Evolutionary conservation across 2,888 invertebrate genomes (phyloP), one percentile per base, ranked within the genome.

Genomic region (Nesidiocoris tenuis): DNA sequence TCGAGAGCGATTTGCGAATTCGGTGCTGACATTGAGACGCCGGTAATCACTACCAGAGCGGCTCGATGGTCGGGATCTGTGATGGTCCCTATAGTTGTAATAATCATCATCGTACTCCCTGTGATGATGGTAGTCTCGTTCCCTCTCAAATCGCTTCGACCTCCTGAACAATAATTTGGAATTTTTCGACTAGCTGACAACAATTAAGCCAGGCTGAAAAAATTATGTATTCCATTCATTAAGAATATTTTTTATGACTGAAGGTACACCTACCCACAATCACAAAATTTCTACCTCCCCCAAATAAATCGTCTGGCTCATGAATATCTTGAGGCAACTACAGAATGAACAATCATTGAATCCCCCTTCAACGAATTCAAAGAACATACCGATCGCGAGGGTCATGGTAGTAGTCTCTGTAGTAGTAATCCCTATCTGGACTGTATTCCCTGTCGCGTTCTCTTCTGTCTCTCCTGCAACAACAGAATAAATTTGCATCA

Each of bases 61-160:
- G 77, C 82, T 82, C 1, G 82, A 81, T 16, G 82, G 82, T 54
- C 82, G 79, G 0, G 82, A 81, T 54, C 80, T 76, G 59, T 78
- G 79, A 39, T 39, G 39, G 56, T 80, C 79, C 39, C 79, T 77
- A 67, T 77, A 79, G 12, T 39, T 39, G 55, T 75, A 77, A 19
- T 70, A 76, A 67, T 79, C 79, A 61, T 80, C 77, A 61, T 79
- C 77, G 67, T 79, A 77, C 16, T 77, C 77, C 17, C 68, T 61
- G 39, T 78, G 74, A 39, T 78, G 74, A 54, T 78, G 70, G 65
- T 80, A 78, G 24, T 78, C 77, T 54, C 78, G 59, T 19, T 76
- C 76, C 12, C 65, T 19, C 18, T 77, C 76, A 63, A 76, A 77
- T 39, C 77, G 71, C 1, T 75, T 74, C 17, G 67, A 76, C 59